Percentiles rank a stretch among this genome's conserved stretches.
phyloP scores from a whole-genome alignment of 2,888 invertebrate species.

The Melieria omissa region DNA sequence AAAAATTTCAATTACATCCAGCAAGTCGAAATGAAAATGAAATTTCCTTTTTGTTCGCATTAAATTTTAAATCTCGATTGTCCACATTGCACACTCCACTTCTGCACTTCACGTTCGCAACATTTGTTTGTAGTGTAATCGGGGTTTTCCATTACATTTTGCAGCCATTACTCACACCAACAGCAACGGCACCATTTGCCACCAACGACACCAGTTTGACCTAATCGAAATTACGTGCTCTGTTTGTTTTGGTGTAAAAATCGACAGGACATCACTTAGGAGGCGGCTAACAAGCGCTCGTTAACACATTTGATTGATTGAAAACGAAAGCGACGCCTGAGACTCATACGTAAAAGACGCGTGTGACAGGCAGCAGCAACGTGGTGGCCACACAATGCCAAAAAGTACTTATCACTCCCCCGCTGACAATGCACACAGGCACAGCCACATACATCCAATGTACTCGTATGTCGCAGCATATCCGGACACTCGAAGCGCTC shows the following conservation, averaged over 20 bases:
- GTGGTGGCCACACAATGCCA: constrained; percentile 22
- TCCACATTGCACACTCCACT: too few relatives aligned
- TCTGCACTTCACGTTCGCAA: constrained; percentile 4
- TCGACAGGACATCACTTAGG: constrained; percentile 45
- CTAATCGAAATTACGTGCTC: constrained; percentile 61
- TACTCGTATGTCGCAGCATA: constrained; percentile 12
- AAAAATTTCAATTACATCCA: too few relatives aligned
- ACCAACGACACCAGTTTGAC: constrained; percentile 34
- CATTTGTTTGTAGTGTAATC: constrained; percentile 1
- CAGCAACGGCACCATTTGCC: constrained; percentile 1
- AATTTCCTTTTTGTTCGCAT: too few relatives aligned
- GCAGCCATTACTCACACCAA: not conserved
- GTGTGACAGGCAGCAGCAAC: constrained; percentile 1
- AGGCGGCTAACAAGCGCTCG: constrained; percentile 37
- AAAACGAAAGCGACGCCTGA: constrained; percentile 50
- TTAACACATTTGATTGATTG: constrained; percentile 51
- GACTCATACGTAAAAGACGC: constrained; percentile 39
- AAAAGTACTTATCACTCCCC: constrained; percentile 51
- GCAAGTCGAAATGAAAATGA: too few relatives aligned
- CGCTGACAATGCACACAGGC: constrained; percentile 27
- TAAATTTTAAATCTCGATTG: too few relatives aligned
- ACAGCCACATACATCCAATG: constrained; percentile 9
- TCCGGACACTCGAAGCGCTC: constrained; percentile 11
- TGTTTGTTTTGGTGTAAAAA: constrained; percentile 45
- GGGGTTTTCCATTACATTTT: not conserved